Percentiles rank a stretch among this genome's conserved stretches.
These are phyloP conservation scores for Neoitamus cyanurus DNA, from an alignment of 2,888 invertebrate genomes.

Conservation along the genomic window DNA sequence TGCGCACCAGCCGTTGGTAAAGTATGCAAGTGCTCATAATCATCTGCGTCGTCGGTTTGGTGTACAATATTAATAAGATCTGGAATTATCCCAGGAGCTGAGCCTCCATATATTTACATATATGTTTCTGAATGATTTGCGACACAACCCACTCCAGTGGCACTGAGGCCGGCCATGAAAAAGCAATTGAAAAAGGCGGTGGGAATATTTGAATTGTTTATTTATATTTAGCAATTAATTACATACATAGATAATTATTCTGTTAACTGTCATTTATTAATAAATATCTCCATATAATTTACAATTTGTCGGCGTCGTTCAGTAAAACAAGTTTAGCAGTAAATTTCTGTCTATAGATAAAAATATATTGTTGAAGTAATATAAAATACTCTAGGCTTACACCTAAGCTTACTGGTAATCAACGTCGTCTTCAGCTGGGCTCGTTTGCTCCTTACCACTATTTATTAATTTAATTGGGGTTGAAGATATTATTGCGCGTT, in stretches of 20 bases:
- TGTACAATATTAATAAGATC: neutral
- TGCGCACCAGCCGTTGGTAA: neutral
- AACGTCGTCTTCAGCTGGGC: neutral
- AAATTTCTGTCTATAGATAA: slow-evolving; percentile 7
- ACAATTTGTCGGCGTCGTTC: slow-evolving; percentile 18
- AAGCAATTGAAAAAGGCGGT: neutral
- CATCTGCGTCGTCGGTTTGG: neutral
- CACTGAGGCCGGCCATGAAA: neutral
- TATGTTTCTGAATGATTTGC: too few species aligned
- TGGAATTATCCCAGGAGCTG: neutral
- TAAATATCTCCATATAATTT: slow-evolving; percentile 27
- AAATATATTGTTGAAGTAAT: slow-evolving; percentile 15
- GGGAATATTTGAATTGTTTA: neutral
- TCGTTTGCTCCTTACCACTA: neutral
- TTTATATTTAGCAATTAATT: neutral
- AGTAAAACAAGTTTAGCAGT: slow-evolving; percentile 18
- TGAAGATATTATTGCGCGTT: slow-evolving; percentile 19
- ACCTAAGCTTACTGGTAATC: neutral
- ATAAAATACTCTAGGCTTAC: slow-evolving; percentile 20
- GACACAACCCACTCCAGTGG: neutral
- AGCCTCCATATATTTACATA: neutral
- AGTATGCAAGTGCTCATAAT: neutral
- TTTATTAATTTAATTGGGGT: neutral
- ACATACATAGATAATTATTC: neutral
- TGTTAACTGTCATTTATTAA: slow-evolving; percentile 39